A percentile compares a stretch with the other conserved stretches of the same genome.
Evolutionary conservation across 2,888 invertebrate genomes (phyloP).

Genomic region (Dasypolia templi): DNA sequence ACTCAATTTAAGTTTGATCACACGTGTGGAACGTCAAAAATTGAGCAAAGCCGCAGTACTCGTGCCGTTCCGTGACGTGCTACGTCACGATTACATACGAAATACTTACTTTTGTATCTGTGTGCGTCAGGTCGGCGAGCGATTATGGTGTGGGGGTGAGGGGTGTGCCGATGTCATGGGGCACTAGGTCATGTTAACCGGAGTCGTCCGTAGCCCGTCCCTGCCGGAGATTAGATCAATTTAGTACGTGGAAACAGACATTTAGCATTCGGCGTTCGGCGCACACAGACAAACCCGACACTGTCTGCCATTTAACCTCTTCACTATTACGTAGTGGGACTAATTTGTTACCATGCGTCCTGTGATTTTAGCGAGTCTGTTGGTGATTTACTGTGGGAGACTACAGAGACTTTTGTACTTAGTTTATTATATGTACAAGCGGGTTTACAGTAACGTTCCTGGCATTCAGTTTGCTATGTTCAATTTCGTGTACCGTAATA

Average conservation of each 20-base stretch:
- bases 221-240: slow-evolving; percentile 73
- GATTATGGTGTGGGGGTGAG: slow-evolving; percentile 76
- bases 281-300: slow-evolving; percentile 4
- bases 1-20: neutral
- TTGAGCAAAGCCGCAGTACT: neutral
- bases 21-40: neutral
- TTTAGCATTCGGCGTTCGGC: slow-evolving; percentile 38
- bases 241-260: slow-evolving; percentile 49
- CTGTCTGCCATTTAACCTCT: slow-evolving; percentile 30
- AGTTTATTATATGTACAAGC: neutral
- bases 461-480: slow-evolving; percentile 4
- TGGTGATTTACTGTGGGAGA: slow-evolving; percentile 16
- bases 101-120: slow-evolving; percentile 78
- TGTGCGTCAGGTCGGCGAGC: slow-evolving; percentile 84
- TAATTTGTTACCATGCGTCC: slow-evolving; percentile 49
- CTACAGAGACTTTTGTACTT: slow-evolving; percentile 3
- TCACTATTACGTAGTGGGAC: slow-evolving; percentile 25
- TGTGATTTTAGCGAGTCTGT: slow-evolving; percentile 25
- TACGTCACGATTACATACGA: slow-evolving; percentile 37
- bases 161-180: slow-evolving; percentile 85
- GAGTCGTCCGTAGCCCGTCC: slow-evolving; percentile 76
- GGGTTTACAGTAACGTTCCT: neutral
- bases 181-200: slow-evolving; percentile 88
- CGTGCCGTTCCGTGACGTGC: slow-evolving; percentile 28
- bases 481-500: neutral